Conservation (phyloP, 2,888 invertebrate species). For the Ectropis crepuscularia region DNA sequence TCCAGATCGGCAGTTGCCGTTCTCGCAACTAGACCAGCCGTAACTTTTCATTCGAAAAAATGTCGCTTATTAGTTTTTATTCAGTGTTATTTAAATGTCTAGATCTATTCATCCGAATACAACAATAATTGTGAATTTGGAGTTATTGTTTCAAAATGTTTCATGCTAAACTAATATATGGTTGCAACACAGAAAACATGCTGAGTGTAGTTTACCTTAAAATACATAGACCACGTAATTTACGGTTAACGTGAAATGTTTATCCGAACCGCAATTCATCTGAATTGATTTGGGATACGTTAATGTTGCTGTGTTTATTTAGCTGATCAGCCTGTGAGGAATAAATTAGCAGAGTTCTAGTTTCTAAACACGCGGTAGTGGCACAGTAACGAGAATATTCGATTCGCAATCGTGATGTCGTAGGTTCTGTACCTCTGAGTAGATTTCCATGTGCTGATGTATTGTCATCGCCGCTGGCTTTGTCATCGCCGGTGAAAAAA, state of each 20-base stretch:
- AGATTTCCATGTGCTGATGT: too few species aligned
- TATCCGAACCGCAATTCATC: constrained; percentile 19
- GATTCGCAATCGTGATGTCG: too few species aligned
- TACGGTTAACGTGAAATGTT: constrained; percentile 25
- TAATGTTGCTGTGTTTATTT: constrained; percentile 12
- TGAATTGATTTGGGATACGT: constrained; percentile 24
- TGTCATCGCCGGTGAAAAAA: too few species aligned
- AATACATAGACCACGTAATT: constrained; percentile 10
- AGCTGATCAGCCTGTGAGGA: constrained; percentile 4
- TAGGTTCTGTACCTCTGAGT: too few species aligned
- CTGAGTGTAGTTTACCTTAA: constrained; percentile 4
- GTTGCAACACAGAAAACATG: constrained; percentile 9
- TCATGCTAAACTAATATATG: constrained; percentile 14
- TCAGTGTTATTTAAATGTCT: too few species aligned
- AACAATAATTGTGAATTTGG: neutral
- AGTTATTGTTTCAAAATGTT: neutral
- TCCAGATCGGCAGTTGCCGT: too few species aligned
- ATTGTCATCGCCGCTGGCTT: too few species aligned
- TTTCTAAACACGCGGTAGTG: neutral
- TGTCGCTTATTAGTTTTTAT: too few species aligned
- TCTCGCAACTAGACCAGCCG: too few species aligned
- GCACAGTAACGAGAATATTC: too few species aligned
- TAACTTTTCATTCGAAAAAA: too few species aligned
- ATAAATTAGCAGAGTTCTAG: constrained; percentile 1
- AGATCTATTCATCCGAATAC: too few species aligned